Base-by-base conservation (phyloP, 2,113 vertebrate species). In the Saguinus midas region DNA sequence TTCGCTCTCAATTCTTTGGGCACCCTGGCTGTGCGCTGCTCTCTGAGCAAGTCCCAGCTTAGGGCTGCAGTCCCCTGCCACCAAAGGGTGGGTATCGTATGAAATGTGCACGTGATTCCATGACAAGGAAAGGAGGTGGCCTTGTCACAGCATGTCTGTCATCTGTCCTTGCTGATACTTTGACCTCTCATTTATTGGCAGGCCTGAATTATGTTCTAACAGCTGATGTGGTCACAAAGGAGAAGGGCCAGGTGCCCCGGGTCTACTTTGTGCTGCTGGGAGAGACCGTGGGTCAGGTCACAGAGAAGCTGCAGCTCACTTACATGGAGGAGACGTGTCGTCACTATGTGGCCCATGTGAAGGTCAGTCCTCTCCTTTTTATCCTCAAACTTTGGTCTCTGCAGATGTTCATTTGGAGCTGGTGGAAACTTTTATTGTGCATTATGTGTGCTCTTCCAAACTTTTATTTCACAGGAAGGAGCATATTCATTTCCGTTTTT, bases 131-230 rank as follows among this genome's bases (percentile, higher is more conserved):
- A 17, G 9, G 92, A 96, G 93, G 94, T 93, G 81, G 29, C 43
- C 86, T 96, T 40, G 29, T 90, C 55, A 81, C 95, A 13, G 66
- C 14, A 72, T 88, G 29, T 98, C 94, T 73, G n/a, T 70, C 73
- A 23, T 98, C 94, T 73, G n/a, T 70, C 81, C 61, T 66, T 92
- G 78, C 92, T 95, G 76, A 98, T 48, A 12, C 40, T 93, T 78
- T 87, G 48, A 40, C 52, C 70, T 96, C 23, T 88, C 40, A 0
- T 96, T 96, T 85, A 61, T 93, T 70, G 73, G 90, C 98, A 99
- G 99, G 98, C 91, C 94, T 99, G 98, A 98, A 99, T 97, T 99
- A 99, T 70, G 98, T 99, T 98, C 98, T 99, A 98, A 99, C 99
- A 0, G 99, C 99, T 55, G 99, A 99, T 96, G 99, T 99, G 97